These are phyloP conservation scores for Sogatella furcifera DNA, from an alignment of 1,140 invertebrate genomes.

Conservation along the genomic window DNA sequence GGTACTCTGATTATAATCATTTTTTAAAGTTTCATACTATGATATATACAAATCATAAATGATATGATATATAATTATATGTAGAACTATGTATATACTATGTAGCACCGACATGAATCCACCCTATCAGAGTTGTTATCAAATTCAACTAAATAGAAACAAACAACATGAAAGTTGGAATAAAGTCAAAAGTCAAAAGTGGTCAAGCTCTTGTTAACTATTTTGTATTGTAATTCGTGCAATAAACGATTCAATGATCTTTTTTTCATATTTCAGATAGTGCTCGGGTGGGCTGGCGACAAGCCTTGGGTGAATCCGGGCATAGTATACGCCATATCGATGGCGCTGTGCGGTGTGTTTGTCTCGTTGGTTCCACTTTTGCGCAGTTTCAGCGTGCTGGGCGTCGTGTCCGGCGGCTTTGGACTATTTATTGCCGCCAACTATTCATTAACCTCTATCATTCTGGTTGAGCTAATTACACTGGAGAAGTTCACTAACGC, in stretches of 20 bases:
- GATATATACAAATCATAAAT: too few species aligned
- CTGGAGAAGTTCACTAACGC: constrained; percentile 82
- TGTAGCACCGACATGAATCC: too few species aligned
- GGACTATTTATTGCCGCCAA: constrained; percentile 79
- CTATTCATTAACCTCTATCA: constrained; percentile 76
- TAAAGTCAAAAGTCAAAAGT: too few species aligned
- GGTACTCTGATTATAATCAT: too few species aligned
- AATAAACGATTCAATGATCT: background rate
- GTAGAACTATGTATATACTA: too few species aligned
- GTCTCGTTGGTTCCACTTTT: constrained; percentile 57
- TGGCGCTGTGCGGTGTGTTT: constrained; percentile 60
- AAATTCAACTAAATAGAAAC: too few species aligned
- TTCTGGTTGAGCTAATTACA: constrained; percentile 73
- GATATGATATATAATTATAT: too few species aligned
- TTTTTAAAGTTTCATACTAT: too few species aligned
- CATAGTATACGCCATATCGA: constrained; percentile 66
- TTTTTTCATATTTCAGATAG: constrained; percentile 49
- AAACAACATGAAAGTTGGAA: too few species aligned
- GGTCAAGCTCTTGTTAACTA: too few species aligned
- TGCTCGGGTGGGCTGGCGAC: constrained; percentile 81
- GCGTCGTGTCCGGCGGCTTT: constrained; percentile 55
- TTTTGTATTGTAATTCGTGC: too few species aligned
- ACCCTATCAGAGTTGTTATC: too few species aligned
- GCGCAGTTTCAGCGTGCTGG: constrained; percentile 45
- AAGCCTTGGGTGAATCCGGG: constrained; percentile 59